Evolutionary conservation across 2,888 invertebrate genomes (phyloP).

Genomic region (Philopedon plagiatum): DNA sequence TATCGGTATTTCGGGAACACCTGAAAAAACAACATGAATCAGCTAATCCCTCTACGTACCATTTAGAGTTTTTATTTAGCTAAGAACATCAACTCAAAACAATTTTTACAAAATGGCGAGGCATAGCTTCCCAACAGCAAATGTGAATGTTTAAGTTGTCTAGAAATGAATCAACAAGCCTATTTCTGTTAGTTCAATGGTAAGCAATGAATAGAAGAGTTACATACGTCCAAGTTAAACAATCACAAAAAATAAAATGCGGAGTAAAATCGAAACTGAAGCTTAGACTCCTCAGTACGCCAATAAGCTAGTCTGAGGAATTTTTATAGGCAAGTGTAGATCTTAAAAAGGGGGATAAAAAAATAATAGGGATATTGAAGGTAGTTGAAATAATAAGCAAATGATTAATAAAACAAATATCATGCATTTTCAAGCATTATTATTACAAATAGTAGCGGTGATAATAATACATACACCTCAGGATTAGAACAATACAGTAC

Average conservation of each 20-base stretch:
- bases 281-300: slow-evolving; percentile 23
- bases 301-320: slow-evolving; percentile 29
- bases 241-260: slow-evolving; percentile 61
- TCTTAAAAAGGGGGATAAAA: slow-evolving; percentile 19
- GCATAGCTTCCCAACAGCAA: slow-evolving; percentile 51
- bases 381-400: slow-evolving; percentile 66
- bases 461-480: slow-evolving; percentile 72
- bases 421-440: slow-evolving; percentile 91
- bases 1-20: slow-evolving; percentile 51
- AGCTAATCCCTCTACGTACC: slow-evolving; percentile 28
- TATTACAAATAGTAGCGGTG: slow-evolving; percentile 85
- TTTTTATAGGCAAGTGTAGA: slow-evolving; percentile 48
- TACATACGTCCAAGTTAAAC: slow-evolving; percentile 35
- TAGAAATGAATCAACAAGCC: slow-evolving; percentile 29
- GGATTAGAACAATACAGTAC: slow-evolving; percentile 72
- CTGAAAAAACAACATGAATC: slow-evolving; percentile 47
- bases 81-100: slow-evolving; percentile 36
- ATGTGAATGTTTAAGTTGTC: slow-evolving; percentile 40
- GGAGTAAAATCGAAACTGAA: slow-evolving; percentile 42
- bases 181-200: slow-evolving; percentile 33
- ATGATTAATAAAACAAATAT: slow-evolving; percentile 84
- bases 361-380: slow-evolving; percentile 42
- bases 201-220: slow-evolving; percentile 34
- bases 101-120: slow-evolving; percentile 33
- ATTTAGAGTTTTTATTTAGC: slow-evolving; percentile 17